Evolutionary conservation across 2,797 vertebrate genomes (phyloP), one percentile per base, ranked within the genome.

Genomic region (Australoheros facetus): DNA sequence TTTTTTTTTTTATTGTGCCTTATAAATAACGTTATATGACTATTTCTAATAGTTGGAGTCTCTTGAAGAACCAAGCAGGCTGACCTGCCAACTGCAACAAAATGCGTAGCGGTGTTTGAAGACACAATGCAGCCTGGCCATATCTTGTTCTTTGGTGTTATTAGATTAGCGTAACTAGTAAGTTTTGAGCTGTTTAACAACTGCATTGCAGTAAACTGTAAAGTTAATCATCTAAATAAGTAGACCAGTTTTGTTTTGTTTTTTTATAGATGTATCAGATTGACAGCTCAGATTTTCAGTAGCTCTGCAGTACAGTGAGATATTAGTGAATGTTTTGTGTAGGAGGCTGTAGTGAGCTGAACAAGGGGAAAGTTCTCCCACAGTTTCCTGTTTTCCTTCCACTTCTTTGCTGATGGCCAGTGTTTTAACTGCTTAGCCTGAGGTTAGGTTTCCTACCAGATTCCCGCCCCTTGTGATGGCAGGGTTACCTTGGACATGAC

Each of bases 301-400:
- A 28, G 37, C 2, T 11, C 32, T 48, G 7, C 34, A 16, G 26
- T 75, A 53, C 80, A 51, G 34, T 64, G 62, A 79, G 78, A 69
- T 32, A 56, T 37, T 30, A 10, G 34, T 54, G 9, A 48, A 28
- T 23, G 66, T 77, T 75, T 74, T 79, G 64, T 72, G 80, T 57
- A 45, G 23, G 64, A 77, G 26, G 4, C 51, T 16, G 19, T 30
- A 74, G 74, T 78, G 81, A 88, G 71, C 70, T 87, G 66, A 92
- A 85, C 71, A 59, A 79, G 83, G 78, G 88, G 81, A 91, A 94
- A 87, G 85, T 88, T 93, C 83, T 89, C 74, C 58, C 56, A 3
- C 32, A 34, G 85, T 71, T 94, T 95, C 93, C 95, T 95, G 94
- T 95, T 95, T 94, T 92, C 66, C 73, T 39, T 76, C 21, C 59